A percentile compares a stretch with the other conserved stretches of the same genome.
These are phyloP conservation scores for Crematogaster levior DNA, from an alignment of 2,888 invertebrate genomes.

Conservation along the genomic window DNA sequence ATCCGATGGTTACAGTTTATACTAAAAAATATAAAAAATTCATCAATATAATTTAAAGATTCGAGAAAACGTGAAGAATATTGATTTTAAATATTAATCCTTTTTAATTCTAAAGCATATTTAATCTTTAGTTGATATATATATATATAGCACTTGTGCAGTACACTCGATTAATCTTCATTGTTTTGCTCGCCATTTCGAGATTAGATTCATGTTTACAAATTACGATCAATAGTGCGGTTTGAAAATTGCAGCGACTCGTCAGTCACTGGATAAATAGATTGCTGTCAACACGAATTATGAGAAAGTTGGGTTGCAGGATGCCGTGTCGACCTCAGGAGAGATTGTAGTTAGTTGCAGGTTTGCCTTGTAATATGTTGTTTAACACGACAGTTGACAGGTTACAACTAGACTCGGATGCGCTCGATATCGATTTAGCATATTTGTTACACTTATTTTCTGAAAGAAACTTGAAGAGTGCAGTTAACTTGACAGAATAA, in stretches of 20 bases:
- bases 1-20: neutral
- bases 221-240: slow-evolving; percentile 28
- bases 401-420: slow-evolving; percentile 13
- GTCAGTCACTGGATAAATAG: slow-evolving; percentile 42
- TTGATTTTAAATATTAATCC: neutral
- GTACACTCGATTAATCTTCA: neutral
- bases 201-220: slow-evolving; percentile 21
- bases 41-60: neutral
- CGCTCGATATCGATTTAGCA: slow-evolving; percentile 22
- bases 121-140: neutral
- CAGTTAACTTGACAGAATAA: neutral
- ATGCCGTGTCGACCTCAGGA: slow-evolving; percentile 22
- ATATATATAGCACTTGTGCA: neutral
- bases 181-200: neutral
- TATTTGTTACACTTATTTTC: slow-evolving; percentile 37
- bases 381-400: slow-evolving; percentile 49
- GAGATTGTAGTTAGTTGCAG: slow-evolving; percentile 40
- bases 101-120: neutral
- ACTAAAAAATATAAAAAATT: neutral
- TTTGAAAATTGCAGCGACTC: slow-evolving; percentile 33
- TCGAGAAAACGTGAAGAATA: neutral
- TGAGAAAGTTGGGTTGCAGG: slow-evolving; percentile 36
- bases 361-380: slow-evolving; percentile 38
- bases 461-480: neutral
- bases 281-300: slow-evolving; percentile 44